These are phyloP conservation scores for Epinotia nisella DNA, from an alignment of 2,888 invertebrate genomes.

Conservation along the genomic window DNA sequence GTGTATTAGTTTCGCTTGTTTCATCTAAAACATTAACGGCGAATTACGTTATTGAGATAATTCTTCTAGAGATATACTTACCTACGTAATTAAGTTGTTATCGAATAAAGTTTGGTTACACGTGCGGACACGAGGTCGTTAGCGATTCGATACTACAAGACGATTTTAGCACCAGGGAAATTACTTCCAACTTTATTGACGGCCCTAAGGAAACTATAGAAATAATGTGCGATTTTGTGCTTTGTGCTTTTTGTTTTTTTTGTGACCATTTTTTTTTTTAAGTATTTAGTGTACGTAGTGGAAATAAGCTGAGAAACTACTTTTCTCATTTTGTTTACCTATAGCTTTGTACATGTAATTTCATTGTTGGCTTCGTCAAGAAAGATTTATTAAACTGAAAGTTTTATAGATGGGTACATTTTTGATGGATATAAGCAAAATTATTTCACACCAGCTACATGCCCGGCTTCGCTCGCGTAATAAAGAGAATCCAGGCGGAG, in stretches of 20 bases:
- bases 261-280: no score
- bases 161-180: not conserved
- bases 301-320: not conserved
- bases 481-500: no score
- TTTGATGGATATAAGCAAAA: no score
- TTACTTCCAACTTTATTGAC: not conserved
- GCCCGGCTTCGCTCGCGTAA: no score
- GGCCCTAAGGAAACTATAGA: not conserved
- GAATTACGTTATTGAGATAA: not conserved
- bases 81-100: not conserved
- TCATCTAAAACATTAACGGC: not conserved
- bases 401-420: no score
- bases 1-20: not conserved
- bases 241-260: no score
- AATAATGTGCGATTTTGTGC: no score
- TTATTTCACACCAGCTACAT: no score
- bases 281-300: not conserved
- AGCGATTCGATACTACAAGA: not conserved
- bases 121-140: not conserved
- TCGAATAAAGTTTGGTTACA: not conserved
- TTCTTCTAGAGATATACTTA: not conserved
- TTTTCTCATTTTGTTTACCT: not conserved
- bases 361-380: no score
- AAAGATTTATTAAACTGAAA: no score
- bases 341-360: no score